Evolutionary conservation across 2,113 vertebrate genomes (phyloP), one percentile per base, ranked within the genome.

Genomic region (Procavia capensis): DNA sequence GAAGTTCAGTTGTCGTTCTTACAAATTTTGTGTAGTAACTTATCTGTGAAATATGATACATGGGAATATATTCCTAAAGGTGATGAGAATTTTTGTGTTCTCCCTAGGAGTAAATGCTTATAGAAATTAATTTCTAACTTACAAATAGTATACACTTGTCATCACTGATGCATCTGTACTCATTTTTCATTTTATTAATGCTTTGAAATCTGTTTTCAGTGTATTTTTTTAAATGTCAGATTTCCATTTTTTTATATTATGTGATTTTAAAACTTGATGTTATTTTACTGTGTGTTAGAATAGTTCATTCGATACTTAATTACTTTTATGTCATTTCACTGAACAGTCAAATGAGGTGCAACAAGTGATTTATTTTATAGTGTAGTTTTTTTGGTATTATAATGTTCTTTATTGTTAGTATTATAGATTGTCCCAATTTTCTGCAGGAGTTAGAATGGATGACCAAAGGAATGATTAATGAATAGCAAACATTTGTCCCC

Each of bases 211-310:
- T 29, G 87, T 80, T 93, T 94, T 63, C 10, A 91, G 4, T 87
- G 75, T 22, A 87, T 63, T 81, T 87, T 93, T 85, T 78, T 85
- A 96, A 93, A 93, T 90, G 39, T 70, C 76, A 87, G 27, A 82
- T 95, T 96, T 85, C 31, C 36, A 57, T 90, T 94, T 95, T 64
- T 88, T 78, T 6, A 57, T 54, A 83, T 75, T 72, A 94, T 47
- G 34, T 91, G 47, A 96, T 87, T 90, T 94, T 85, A 90, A 82
- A 90, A 90, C 85, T 45, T 97, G 79, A 17, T 93, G 70, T 79
- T 89, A 86, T 95, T 92, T 96, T 93, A 88, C 39, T 95, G 16
- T 80, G 16, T 86, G 36, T 79, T 92, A 94, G 72, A 96, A 63
- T 79, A 87, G 41, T 70, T n/a, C 25, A 9, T 82, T 90, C 27